phyloP scores from a whole-genome alignment of 2,797 vertebrate genomes.

The Botia almorhae region DNA sequence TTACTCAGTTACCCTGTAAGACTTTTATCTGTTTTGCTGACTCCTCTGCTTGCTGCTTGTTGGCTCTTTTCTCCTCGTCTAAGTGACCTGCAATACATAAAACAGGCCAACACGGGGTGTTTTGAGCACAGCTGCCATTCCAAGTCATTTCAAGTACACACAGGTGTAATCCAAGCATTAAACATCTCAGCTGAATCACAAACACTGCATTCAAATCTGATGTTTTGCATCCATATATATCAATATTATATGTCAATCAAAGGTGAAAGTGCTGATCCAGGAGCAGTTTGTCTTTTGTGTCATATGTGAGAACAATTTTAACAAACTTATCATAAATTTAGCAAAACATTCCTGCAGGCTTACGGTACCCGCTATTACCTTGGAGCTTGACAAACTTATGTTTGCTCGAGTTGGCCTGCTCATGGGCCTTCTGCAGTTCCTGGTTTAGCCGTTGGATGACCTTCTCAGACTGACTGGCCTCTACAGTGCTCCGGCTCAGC shows the following conservation, averaged over 20 bases:
- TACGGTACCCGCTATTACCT: slow-evolving; percentile 78
- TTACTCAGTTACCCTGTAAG: slow-evolving; percentile 85
- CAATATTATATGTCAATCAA: not conserved
- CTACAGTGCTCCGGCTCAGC: slow-evolving; percentile 85
- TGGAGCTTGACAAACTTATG: slow-evolving; percentile 92
- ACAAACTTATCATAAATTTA: not conserved
- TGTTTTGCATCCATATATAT: too few relatives aligned
- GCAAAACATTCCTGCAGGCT: not conserved
- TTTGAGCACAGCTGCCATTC: not conserved
- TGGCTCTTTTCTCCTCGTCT: slow-evolving; percentile 88
- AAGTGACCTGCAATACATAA: slow-evolving; percentile 79
- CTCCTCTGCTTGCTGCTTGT: slow-evolving; percentile 87
- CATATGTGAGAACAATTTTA: too few relatives aligned
- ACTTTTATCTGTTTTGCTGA: slow-evolving; percentile 89
- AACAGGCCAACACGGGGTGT: slow-evolving; percentile 25
- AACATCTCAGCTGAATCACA: too few relatives aligned
- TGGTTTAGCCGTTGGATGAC: slow-evolving; percentile 89
- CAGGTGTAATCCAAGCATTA: too few relatives aligned
- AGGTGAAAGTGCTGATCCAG: not conserved
- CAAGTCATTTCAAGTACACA: not conserved
- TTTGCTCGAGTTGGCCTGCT: slow-evolving; percentile 86
- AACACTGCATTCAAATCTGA: too few relatives aligned
- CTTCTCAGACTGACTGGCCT: slow-evolving; percentile 87
- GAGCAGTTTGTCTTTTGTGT: too few relatives aligned
- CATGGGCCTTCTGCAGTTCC: slow-evolving; percentile 89